A percentile compares a stretch with the other conserved stretches of the same genome.
Evolutionary conservation across 2,113 vertebrate species (phyloP).

Genomic region (Triplophysa siluroides): DNA sequence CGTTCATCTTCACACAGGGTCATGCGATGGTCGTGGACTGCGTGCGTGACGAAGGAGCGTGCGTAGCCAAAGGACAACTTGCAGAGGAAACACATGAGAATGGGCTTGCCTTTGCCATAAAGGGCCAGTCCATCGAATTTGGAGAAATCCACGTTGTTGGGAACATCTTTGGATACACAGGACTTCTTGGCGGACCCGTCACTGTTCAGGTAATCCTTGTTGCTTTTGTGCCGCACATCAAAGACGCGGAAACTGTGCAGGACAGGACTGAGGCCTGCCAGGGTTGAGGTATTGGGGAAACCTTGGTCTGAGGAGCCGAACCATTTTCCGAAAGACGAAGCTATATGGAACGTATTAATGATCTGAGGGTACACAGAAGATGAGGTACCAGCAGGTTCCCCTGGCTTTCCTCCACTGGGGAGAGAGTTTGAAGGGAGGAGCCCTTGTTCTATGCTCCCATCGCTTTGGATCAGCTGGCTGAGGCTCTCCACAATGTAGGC

Average conservation of each 20-base stretch:
- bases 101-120: constrained; percentile 98
- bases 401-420: constrained; percentile 74
- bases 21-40: constrained; percentile 98
- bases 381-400: constrained; percentile 85
- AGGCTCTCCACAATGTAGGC: constrained; percentile 98
- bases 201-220: constrained; percentile 99
- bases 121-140: constrained; percentile 97
- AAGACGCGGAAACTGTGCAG: constrained; percentile 99
- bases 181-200: constrained; percentile 99
- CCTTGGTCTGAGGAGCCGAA: constrained; percentile 95
- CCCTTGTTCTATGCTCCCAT: constrained; percentile 76
- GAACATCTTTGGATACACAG: constrained; percentile 99
- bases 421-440: constrained; percentile 88
- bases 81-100: constrained; percentile 99
- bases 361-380: constrained; percentile 95
- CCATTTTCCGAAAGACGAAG: constrained; percentile 99
- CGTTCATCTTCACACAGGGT: constrained; percentile 97
- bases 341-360: constrained; percentile 99
- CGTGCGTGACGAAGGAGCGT: constrained; percentile 96
- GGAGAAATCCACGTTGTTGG: constrained; percentile 99
- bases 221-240: constrained; percentile 99
- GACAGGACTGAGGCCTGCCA: constrained; percentile 97
- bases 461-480: constrained; percentile 95
- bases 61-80: constrained; percentile 98
- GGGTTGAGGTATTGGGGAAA: constrained; percentile 99